Base-by-base conservation (phyloP, 2,797 vertebrate species). In the Ctenosaura bakeri region DNA sequence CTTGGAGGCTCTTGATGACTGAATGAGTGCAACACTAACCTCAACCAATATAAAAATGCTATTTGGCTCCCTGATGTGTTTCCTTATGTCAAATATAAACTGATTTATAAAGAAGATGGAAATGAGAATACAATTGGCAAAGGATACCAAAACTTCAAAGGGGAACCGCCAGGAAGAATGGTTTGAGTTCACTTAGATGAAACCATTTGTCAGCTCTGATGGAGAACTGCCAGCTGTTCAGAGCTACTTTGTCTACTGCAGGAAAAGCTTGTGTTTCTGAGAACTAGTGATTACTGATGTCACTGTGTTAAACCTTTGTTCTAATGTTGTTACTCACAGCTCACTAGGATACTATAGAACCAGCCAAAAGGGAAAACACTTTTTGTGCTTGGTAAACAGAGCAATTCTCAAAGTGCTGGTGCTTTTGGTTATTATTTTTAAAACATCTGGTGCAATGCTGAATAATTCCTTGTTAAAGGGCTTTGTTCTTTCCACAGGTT, bases 61-160 rank as follows among this genome's bases (percentile, higher is more conserved):
- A 4, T 85, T 80, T 0, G 0, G n/a, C 20, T 42, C 46, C 52
- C 1, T 14, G 52, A 38, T 20, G n/a, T 73, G 35, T 0, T 0
- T 10, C 5, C 59, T 29, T 29, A 1, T 46, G 0, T 0, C 1
- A 29, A 42, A 38, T 6, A 10, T 5, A 0, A 62, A 3, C 1
- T 52, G 1, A 52, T 62, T 6, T 66, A 54, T 52, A 62, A 50
- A 50, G 42, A 20, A 46, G 50, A 38, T 52, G 46, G 52, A 32
- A 38, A 50, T 87, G 54, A 90, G 50, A 54, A 83, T 13, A 78
- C 32, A 64, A 2, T 38, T 35, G 46, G 80, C 86, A 83, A 4
- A 35, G 54, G 76, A 66, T 2, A 32, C 32, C 0, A 0, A 85
- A 69, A 29, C 54, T 88, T 62, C 16, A 35, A 56, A 6, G 5